These are phyloP conservation scores for Dicranocentrus wangi DNA, from an alignment of 2,888 invertebrate genomes.

Conservation along the genomic window DNA sequence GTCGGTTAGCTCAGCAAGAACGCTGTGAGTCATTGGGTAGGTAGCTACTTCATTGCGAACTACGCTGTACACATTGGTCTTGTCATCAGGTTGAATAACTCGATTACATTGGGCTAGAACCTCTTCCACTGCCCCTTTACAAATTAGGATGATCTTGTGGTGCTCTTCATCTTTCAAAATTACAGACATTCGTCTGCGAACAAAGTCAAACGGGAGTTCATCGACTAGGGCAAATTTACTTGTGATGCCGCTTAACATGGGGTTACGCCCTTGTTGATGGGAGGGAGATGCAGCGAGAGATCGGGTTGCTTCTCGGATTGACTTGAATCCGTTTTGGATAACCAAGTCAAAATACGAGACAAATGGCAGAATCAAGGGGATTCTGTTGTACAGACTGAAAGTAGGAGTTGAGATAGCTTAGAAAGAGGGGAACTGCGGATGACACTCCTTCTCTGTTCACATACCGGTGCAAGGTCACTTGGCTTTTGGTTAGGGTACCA, in stretches of 20 bases:
- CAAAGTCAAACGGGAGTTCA: conserved; percentile 66
- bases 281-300: neutral
- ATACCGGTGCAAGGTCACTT: conserved; percentile 37
- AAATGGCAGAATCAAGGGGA: conserved; percentile 60
- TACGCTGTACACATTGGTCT: neutral
- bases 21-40: conserved; percentile 21
- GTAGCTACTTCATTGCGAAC: conserved; percentile 1
- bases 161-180: conserved; percentile 24
- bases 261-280: neutral
- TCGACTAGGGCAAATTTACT: conserved; percentile 36
- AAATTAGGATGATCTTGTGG: conserved; percentile 33
- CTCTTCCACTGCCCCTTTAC: conserved; percentile 66
- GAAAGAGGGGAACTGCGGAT: conserved; percentile 32
- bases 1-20: neutral
- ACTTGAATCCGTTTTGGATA: neutral
- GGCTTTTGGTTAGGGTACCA: conserved; percentile 56
- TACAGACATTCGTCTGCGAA: conserved; percentile 58
- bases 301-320: neutral
- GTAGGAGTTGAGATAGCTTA: conserved; percentile 59
- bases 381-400: conserved; percentile 57
- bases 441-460: conserved; percentile 22
- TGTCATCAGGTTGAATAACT: conserved; percentile 14
- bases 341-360: neutral
- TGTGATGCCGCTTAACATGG: neutral
- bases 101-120: conserved; percentile 41